Evolutionary conservation across 2,113 vertebrate genomes (phyloP), one percentile per base, ranked within the genome.

Genomic region (Reinhardtius hippoglossoides): DNA sequence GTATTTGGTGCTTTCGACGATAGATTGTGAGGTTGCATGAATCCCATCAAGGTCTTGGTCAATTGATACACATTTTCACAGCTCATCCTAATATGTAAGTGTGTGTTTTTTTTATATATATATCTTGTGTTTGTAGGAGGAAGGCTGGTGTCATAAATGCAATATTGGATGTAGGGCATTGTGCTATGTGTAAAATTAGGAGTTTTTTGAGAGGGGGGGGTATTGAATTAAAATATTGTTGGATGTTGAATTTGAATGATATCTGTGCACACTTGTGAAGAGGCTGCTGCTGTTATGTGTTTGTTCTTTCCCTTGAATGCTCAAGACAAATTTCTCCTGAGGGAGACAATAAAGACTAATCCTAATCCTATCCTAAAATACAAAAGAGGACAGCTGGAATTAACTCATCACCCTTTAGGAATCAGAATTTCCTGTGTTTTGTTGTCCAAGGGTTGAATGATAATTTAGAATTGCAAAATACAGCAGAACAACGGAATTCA

Each of bases 41-140:
- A 71, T 76, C 50, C 56, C 58, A 76, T 70, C 69, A 81, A 50
- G 69, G 71, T 71, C 50, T 73, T 23, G 31, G 46, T 71, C 87
- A 64, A 81, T 63, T 65, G 54, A 9, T 26, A 46, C 60, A 57
- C 52, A 59, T 50, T 55, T 67, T 20, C 24, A 3, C 35, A 59
- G 24, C 23, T 18, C 18, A 24, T 26, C 15, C 24, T 72, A 20
- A 68, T 24, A 50, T 57, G 56, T 35, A 23, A 18, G 1, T 12
- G 3, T 42, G 44, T 66, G 60, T 64, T 20, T 58, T 23, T 40
- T 60, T 58, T 20, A 20, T 31, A 6, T 27, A 42, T 42, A 42
- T 42, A 13, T 42, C 9, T 42, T 0, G 3, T 42, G 23, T 63
- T 35, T n/a, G 54, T 55, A 21, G n/a, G 37, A 31, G 60, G 8